Evolutionary conservation across 1,140 invertebrate genomes (phyloP).

Genomic region (Pinna nobilis): DNA sequence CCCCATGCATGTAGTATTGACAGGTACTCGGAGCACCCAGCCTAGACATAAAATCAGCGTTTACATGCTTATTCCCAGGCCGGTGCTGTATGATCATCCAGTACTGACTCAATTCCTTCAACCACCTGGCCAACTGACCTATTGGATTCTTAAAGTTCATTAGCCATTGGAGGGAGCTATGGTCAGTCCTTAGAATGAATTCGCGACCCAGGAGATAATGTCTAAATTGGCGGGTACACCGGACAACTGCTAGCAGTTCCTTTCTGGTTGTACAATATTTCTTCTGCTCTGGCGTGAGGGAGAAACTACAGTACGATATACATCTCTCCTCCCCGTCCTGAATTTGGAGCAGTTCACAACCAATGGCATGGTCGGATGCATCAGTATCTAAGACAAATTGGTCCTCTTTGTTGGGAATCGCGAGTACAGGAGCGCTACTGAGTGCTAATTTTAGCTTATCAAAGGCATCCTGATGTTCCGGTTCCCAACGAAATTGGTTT

Average conservation of each 20-base stretch:
- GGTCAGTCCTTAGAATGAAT: slow-evolving; percentile 51
- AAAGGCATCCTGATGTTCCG: slow-evolving; percentile 17
- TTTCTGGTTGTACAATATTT: slow-evolving; percentile 48
- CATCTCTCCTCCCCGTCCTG: slow-evolving; percentile 5
- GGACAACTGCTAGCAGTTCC: slow-evolving; percentile 50
- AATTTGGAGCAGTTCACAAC: slow-evolving; percentile 20
- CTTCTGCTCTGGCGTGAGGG: slow-evolving; percentile 25
- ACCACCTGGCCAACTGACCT: slow-evolving; percentile 59
- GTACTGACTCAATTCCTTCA: slow-evolving; percentile 46
- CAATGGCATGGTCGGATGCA: slow-evolving; percentile 32
- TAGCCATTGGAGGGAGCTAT: slow-evolving; percentile 49
- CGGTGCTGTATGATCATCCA: slow-evolving; percentile 54
- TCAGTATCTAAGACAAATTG: slow-evolving; percentile 27
- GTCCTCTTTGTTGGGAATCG: slow-evolving; percentile 17
- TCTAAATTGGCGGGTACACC: slow-evolving; percentile 36
- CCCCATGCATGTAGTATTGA: slow-evolving; percentile 10
- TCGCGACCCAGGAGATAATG: slow-evolving; percentile 46
- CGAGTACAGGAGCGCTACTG: slow-evolving; percentile 17
- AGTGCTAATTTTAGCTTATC: slow-evolving; percentile 5
- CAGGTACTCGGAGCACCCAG: not conserved
- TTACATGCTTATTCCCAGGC: slow-evolving; percentile 46
- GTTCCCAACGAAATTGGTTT: slow-evolving; percentile 18
- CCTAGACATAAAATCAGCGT: slow-evolving; percentile 54
- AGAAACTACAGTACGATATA: slow-evolving; percentile 14
- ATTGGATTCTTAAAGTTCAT: slow-evolving; percentile 36